A percentile compares a stretch with the other conserved stretches of the same genome.
phyloP scores from a whole-genome alignment of 1,140 invertebrate genomes.

The Melanaphis sacchari region DNA sequence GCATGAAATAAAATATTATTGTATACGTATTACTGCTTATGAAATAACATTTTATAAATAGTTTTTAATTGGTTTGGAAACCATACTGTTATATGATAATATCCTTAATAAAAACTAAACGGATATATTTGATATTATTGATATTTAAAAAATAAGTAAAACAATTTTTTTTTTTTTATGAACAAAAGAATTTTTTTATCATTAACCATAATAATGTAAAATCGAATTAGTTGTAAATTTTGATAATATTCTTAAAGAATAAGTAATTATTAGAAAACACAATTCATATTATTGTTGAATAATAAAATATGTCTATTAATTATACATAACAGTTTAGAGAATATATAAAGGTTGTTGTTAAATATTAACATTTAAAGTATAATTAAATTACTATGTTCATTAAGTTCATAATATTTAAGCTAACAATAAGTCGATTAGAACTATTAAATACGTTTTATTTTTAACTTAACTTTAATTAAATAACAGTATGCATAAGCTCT shows the following conservation, averaged over 20 bases:
- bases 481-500: background rate
- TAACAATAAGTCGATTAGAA: background rate
- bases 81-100: background rate
- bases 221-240: background rate
- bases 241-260: background rate
- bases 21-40: background rate
- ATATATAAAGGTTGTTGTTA: no score
- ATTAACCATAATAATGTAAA: background rate
- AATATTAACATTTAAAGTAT: background rate
- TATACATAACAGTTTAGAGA: background rate
- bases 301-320: background rate
- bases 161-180: background rate
- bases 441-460: background rate
- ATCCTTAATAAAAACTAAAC: background rate
- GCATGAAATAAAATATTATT: background rate
- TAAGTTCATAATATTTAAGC: background rate
- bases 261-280: background rate
- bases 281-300: background rate
- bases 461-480: background rate
- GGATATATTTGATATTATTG: background rate
- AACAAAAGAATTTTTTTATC: background rate
- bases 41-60: background rate
- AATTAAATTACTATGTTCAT: background rate
- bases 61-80: background rate
- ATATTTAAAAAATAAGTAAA: background rate